Conservation (phyloP, 2,888 invertebrate species). For the Lordiphosa andalusiaca region DNA sequence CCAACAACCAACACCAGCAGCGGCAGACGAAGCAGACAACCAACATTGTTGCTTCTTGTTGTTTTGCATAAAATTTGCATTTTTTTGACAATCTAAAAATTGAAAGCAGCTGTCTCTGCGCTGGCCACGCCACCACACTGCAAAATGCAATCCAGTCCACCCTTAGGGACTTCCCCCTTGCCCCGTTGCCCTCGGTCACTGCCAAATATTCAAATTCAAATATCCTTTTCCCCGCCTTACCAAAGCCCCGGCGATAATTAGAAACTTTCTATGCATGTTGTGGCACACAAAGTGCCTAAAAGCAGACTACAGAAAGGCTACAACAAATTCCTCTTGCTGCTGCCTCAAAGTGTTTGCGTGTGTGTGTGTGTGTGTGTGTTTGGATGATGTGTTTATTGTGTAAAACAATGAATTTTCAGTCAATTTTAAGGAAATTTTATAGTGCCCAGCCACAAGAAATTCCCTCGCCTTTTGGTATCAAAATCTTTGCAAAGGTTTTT, state of each 20-base stretch:
- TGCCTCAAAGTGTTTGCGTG: slow-evolving; percentile 5
- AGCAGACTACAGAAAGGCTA: slow-evolving; percentile 2
- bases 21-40: neutral
- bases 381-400: slow-evolving; percentile 24
- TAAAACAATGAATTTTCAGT: slow-evolving; percentile 24
- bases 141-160: slow-evolving; percentile 22
- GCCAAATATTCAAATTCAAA: slow-evolving; percentile 29
- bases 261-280: slow-evolving; percentile 33
- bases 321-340: slow-evolving; percentile 20
- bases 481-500: no score
- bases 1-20: no score
- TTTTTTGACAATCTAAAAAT: slow-evolving; percentile 55
- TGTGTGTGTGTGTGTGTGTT: slow-evolving; percentile 2
- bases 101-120: slow-evolving; percentile 51
- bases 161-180: neutral
- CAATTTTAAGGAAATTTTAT: neutral
- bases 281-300: slow-evolving; percentile 12
- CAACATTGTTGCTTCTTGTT: slow-evolving; percentile 19
- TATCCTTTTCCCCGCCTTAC: slow-evolving; percentile 1
- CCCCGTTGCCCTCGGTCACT: no score
- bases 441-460: no score
- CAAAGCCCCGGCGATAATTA: slow-evolving; percentile 33
- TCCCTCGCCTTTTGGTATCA: no score
- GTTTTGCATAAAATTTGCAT: slow-evolving; percentile 66
- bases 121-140: slow-evolving; percentile 18